A percentile compares a stretch with the other conserved stretches of the same genome.
Evolutionary conservation across 37 sponge, comb jelly and placozoan genomes (phyloP).

Genomic region (Mnemiopsis leidyi): DNA sequence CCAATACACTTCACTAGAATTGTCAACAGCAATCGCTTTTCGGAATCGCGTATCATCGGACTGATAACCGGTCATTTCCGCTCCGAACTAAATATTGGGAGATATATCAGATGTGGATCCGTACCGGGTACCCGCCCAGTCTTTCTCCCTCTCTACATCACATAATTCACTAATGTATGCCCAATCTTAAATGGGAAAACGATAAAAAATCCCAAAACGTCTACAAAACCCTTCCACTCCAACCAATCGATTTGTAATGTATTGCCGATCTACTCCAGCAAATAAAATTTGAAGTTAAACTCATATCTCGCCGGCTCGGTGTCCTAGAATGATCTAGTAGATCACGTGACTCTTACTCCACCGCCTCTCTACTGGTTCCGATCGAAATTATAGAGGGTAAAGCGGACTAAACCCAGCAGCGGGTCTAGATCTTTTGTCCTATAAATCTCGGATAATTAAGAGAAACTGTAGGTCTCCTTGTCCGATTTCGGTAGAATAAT

Average conservation of each 20-base stretch:
- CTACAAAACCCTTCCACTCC: too few relatives aligned
- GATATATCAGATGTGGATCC: neutral
- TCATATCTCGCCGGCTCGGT: too few relatives aligned
- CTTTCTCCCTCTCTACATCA: neutral
- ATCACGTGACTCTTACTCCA: neutral
- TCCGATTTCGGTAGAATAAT: too few relatives aligned
- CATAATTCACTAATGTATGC: neutral
- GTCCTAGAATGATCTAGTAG: too few relatives aligned
- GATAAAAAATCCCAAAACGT: too few relatives aligned
- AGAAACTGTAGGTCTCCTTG: slow-evolving; percentile 14
- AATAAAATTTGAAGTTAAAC: too few relatives aligned
- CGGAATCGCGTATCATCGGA: neutral
- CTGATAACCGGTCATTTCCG: neutral
- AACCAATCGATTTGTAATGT: too few relatives aligned
- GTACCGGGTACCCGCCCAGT: neutral
- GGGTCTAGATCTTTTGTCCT: slow-evolving; percentile 34
- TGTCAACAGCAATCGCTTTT: neutral
- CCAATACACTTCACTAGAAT: neutral
- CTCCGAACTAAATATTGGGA: neutral
- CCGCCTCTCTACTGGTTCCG: neutral
- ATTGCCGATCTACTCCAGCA: too few relatives aligned
- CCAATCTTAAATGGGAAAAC: neutral
- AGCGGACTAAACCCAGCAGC: neutral
- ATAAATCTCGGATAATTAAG: slow-evolving; percentile 34
- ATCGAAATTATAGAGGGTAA: neutral